Evolutionary conservation across 2,113 vertebrate species (phyloP).

Genomic region (Probosciger aterrimus): DNA sequence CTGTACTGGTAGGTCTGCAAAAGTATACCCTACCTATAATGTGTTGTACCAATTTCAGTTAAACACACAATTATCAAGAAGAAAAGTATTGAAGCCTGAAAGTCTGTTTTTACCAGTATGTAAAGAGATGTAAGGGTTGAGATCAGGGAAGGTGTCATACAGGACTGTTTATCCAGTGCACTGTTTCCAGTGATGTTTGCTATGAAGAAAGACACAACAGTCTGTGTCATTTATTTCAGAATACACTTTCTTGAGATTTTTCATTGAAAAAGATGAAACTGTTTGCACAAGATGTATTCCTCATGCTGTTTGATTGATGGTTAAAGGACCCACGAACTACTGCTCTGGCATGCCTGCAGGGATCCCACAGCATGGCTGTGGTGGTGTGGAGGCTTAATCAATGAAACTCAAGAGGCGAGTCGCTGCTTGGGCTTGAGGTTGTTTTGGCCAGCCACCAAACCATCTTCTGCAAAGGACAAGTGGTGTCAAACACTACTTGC

Average conservation of each 20-base stretch:
- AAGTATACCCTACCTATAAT: neutral
- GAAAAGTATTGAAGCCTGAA: neutral
- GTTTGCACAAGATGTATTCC: neutral
- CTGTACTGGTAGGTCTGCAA: neutral
- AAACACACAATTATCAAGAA: neutral
- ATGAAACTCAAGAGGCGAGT: rapidly evolving
- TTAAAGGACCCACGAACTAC: neutral
- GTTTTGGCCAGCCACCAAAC: neutral
- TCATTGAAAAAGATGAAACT: neutral
- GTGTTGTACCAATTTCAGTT: neutral
- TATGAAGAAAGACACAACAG: neutral
- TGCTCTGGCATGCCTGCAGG: neutral
- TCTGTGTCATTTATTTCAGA: neutral
- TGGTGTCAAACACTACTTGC: neutral
- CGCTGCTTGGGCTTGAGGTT: neutral
- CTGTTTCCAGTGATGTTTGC: neutral
- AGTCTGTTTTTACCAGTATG: neutral
- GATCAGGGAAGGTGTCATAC: neutral
- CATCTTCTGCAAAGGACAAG: neutral
- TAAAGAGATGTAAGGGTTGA: neutral
- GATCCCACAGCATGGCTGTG: rapidly evolving
- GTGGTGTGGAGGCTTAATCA: neutral
- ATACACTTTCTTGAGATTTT: neutral
- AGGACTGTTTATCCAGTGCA: neutral
- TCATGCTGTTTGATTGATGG: neutral